phyloP scores from a whole-genome alignment of 1,140 invertebrate genomes.

The Anastrepha ludens region DNA sequence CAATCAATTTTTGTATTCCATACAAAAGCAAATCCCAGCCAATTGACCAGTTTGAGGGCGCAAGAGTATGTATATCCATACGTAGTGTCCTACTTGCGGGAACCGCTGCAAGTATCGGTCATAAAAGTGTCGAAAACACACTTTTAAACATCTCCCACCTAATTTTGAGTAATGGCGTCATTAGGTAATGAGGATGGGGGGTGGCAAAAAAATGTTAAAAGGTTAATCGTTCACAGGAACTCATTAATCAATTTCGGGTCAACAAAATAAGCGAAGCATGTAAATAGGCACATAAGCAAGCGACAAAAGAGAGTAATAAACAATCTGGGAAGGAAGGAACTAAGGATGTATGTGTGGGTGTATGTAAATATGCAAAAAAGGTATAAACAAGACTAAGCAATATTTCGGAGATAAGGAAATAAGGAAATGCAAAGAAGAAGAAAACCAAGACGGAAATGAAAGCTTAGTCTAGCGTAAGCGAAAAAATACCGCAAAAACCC shows the following conservation, averaged over 20 bases:
- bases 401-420: background rate
- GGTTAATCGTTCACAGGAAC: constrained; percentile 48
- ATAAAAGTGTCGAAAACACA: constrained; percentile 18
- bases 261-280: constrained; percentile 49
- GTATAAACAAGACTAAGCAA: background rate
- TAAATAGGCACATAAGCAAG: constrained; percentile 44
- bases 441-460: constrained; percentile 40
- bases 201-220: background rate
- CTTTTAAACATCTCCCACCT: background rate
- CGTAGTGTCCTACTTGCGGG: no score
- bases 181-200: background rate
- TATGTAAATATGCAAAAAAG: constrained; percentile 39
- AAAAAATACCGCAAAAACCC: constrained; percentile 34
- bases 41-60: no score
- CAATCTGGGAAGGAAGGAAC: background rate
- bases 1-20: background rate
- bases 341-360: background rate
- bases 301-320: background rate
- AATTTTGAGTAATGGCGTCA: background rate
- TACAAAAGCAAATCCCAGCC: background rate
- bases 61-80: no score
- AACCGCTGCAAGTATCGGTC: no score
- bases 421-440: background rate
- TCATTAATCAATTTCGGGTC: constrained; percentile 51
- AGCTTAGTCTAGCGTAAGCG: constrained; percentile 41